Base-by-base conservation (phyloP, 2,797 vertebrate genomes). In the Mastacembelus armatus region DNA sequence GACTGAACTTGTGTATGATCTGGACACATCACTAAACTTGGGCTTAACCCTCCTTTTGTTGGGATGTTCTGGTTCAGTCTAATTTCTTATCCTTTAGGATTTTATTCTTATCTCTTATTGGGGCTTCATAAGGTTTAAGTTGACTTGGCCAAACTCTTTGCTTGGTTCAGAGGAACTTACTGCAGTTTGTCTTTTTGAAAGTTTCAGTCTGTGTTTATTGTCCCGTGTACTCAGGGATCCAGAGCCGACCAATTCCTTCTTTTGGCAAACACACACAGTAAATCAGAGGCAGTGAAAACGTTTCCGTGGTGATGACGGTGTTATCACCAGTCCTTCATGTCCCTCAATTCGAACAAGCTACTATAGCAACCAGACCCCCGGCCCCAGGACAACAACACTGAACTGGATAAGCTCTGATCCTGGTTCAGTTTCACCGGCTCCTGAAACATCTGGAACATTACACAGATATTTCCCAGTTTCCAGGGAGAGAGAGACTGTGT, bases 221-320 rank as follows among this genome's bases (percentile, higher is more conserved):
- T n/a, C n/a, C n/a, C n/a, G n/a, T n/a, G n/a, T n/a, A n/a, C n/a
- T n/a, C n/a, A n/a, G n/a, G n/a, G n/a, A n/a, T n/a, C n/a, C n/a
- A n/a, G n/a, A n/a, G n/a, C n/a, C n/a, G n/a, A n/a, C n/a, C n/a
- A n/a, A n/a, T n/a, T n/a, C n/a, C n/a, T n/a, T n/a, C n/a, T n/a
- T n/a, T n/a, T n/a, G n/a, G n/a, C n/a, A n/a, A n/a, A 38, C 19
- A 66, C 43, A 63, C 27, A 38, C 1, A 43, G 9, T 56, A 62
- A 64, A 81, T 80, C 73, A 71, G 45, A 1, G 33, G 42, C 12
- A 18, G 22, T 48, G 30, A 59, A 32, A 68, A 66, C 29, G 48
- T 87, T 71, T 67, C 87, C 67, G 69, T 33, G 73, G 84, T 7
- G 74, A 82, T 44, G 62, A 65, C 79, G 51, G 58, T 29, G 3